phyloP scores from a whole-genome alignment of 1,140 invertebrate species.

The Hyposmocoma kahamanoa region DNA sequence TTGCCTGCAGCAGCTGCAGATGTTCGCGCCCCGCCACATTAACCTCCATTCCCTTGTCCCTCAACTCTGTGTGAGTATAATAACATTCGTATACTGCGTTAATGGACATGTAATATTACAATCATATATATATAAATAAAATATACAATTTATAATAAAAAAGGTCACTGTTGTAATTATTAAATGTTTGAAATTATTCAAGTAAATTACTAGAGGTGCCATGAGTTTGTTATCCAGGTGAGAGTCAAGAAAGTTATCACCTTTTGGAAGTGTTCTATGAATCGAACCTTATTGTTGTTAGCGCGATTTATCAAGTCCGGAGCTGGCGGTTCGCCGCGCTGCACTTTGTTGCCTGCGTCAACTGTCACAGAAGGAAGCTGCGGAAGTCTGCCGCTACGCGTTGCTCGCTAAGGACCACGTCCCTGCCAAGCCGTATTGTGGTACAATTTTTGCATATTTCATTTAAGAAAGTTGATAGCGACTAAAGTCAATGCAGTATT shows the following conservation, averaged over 20 bases:
- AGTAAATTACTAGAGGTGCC: too few species aligned
- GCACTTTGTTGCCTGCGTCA: conserved; percentile 96
- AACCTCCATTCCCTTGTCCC: conserved; percentile 95
- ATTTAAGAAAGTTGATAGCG: too few species aligned
- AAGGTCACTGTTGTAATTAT: too few species aligned
- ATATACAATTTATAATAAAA: too few species aligned
- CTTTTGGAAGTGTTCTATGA: too few species aligned
- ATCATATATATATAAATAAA: background rate
- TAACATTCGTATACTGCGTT: background rate
- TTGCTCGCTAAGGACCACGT: conserved; percentile 72
- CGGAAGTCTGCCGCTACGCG: conserved; percentile 95
- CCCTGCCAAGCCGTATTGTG: conserved; percentile 50
- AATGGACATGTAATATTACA: background rate
- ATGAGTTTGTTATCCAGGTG: too few species aligned
- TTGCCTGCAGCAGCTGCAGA: conserved; percentile 97
- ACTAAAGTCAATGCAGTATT: too few species aligned
- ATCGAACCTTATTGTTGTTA: too few species aligned
- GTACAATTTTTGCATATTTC: too few species aligned
- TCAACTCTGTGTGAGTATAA: conserved; percentile 89
- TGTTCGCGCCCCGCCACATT: conserved; percentile 96
- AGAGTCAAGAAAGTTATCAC: too few species aligned
- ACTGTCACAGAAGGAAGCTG: conserved; percentile 95
- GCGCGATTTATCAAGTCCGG: conserved; percentile 89
- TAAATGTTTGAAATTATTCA: too few species aligned
- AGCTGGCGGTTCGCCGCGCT: conserved; percentile 92